Base-by-base conservation (phyloP, 2,113 vertebrate species). In the Macaca mulatta region DNA sequence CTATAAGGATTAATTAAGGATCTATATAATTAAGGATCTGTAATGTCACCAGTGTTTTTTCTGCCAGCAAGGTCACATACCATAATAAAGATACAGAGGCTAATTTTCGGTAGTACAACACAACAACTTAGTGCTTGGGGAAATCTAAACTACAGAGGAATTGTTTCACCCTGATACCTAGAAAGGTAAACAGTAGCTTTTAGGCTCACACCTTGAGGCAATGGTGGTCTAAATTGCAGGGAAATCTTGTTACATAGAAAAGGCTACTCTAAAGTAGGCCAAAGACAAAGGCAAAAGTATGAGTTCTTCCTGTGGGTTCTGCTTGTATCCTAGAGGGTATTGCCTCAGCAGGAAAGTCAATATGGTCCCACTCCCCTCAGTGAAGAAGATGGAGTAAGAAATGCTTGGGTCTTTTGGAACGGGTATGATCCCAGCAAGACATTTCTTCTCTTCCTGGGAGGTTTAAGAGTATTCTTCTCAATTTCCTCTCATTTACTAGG, bases 21-120 rank as follows among this genome's bases (percentile, higher is more conserved):
- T 79, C 77, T 87, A 40, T 77, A 89, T 77, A 89, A 88, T n/a
- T 75, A 52, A 97, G 48, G 72, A 40, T 79, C 81, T 87, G 48
- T 77, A 89, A 88, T n/a, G 32, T 96, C 64, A 94, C 90, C 55
- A 93, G 48, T 61, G 23, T 90, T n/a, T 91, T 95, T 90, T 78
- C 77, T 85, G 45, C 87, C 61, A 94, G 32, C 40, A 94, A 80
- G 8, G 17, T 13, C 16, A 25, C 70, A 45, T 18, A 52, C 23
- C 57, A 81, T n/a, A 55, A 94, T 61, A 72, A 95, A 85, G 79
- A 86, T 17, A 43, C 1, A 35, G 14, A 90, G 6, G 35, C 18
- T 50, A 77, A 83, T 61, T 74, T 70, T 97, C 20, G 25, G 48
- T 77, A 90, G 17, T 17, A 35, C 55, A 32, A 64, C 6, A 83